A percentile compares a stretch with the other conserved stretches of the same genome.
Evolutionary conservation across 1,140 invertebrate species (phyloP).

Genomic region (Radopholus similis): DNA sequence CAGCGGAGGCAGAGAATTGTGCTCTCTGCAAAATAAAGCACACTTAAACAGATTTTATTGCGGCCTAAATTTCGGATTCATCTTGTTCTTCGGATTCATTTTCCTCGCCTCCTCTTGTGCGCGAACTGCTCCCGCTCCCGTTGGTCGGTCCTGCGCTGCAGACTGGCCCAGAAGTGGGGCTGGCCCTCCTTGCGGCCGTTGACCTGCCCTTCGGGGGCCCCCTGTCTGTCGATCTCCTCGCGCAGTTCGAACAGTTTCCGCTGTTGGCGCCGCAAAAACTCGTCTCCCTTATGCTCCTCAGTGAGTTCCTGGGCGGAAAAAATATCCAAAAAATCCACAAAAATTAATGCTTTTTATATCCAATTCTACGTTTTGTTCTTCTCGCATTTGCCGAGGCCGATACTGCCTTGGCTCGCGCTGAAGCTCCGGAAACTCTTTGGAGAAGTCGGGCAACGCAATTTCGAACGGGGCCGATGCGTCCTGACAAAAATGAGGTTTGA

Average conservation of each 20-base stretch:
- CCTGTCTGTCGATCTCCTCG: neutral
- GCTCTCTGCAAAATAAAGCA: neutral
- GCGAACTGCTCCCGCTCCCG: too few relatives aligned
- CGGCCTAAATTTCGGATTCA: too few relatives aligned
- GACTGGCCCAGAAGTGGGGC: too few relatives aligned
- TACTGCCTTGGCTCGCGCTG: constrained; percentile 1
- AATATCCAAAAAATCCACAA: constrained; percentile 1
- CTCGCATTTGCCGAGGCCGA: constrained; percentile 1
- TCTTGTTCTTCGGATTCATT: too few relatives aligned
- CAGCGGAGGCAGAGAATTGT: constrained; percentile 10
- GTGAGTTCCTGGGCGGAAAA: neutral
- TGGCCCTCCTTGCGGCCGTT: too few relatives aligned
- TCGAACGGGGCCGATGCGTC: neutral
- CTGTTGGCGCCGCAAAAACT: neutral
- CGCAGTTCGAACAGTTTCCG: constrained; percentile 6
- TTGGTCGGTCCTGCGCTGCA: too few relatives aligned
- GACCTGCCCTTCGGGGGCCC: too few relatives aligned
- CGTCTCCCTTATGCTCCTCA: neutral
- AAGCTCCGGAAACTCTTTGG: constrained; percentile 9
- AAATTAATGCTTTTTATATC: neutral
- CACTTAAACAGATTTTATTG: neutral
- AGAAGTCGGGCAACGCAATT: too few relatives aligned
- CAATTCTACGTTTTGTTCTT: neutral
- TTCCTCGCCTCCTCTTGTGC: too few relatives aligned
- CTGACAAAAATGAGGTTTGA: neutral